A percentile compares a stretch with the other conserved stretches of the same genome.
Evolutionary conservation across 2,888 invertebrate species (phyloP).

Genomic region (Eristalis pertinax): DNA sequence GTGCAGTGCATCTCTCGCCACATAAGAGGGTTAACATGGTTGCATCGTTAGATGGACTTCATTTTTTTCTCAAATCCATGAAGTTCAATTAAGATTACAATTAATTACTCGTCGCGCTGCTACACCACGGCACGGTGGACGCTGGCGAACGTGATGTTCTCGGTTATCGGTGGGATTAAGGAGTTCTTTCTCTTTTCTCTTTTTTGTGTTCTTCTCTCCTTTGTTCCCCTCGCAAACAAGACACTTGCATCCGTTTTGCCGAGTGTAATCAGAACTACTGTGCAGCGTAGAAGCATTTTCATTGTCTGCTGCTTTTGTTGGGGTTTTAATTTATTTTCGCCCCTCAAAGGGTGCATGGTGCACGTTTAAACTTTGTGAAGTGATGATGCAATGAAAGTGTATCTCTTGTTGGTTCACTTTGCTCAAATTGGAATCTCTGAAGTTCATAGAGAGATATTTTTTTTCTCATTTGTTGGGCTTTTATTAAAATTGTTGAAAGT

Average conservation of each 20-base stretch:
- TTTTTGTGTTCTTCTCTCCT: neutral
- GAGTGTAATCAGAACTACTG: neutral
- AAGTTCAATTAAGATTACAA: conserved; percentile 24
- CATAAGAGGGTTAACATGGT: neutral
- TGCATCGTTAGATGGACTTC: neutral
- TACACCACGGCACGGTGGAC: neutral
- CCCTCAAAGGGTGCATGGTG: neutral
- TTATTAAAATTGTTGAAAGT: no score
- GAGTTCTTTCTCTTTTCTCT: neutral
- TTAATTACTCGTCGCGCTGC: neutral
- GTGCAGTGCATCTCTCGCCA: neutral
- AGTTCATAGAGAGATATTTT: neutral
- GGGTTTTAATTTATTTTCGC: neutral
- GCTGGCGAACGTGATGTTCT: neutral
- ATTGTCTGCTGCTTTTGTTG: neutral
- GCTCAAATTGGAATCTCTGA: neutral
- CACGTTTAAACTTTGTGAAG: neutral
- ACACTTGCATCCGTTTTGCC: neutral
- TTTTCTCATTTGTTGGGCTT: neutral
- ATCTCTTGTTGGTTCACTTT: neutral
- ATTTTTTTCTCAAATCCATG: conserved; percentile 4
- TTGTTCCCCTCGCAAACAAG: neutral
- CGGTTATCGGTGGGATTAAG: neutral
- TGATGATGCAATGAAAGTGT: neutral
- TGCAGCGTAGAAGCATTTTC: neutral